Evolutionary conservation across 2,797 vertebrate species (phyloP), one percentile per base, ranked within the genome.

Genomic region (Smutsia gigantea): DNA sequence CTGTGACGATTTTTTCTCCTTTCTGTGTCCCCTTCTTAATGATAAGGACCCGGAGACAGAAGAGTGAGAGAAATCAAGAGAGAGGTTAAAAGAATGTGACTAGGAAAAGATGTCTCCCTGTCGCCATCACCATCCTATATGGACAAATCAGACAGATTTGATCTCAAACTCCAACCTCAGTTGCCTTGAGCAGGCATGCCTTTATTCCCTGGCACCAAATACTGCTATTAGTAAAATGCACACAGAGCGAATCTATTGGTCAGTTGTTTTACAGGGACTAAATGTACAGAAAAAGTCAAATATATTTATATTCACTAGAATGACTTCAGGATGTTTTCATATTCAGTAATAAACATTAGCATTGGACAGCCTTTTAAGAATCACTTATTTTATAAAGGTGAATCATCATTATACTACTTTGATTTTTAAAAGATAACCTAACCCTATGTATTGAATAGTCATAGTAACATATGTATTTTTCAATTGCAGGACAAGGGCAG

Each of bases 11-110:
- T 87, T 31, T 55, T 77, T 23, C 29, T 93, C 71, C 39, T 91
- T 92, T 88, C 88, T 92, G 84, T 97, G 93, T 96, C 66, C 83
- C 95, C 49, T 14, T 92, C 63, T 81, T 81, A 88, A 74, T 66
- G 46, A 94, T 84, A 94, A 97, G 37, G 75, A 49, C 59, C 84
- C 88, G 84, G 89, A 81, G 46, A 63, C 64, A 75, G 53, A 29
- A 55, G 53, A 6, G 29, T 6, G 2, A 9, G n/a, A 3, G 12
- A 63, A 27, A 27, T n/a, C 21, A 42, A 29, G 34, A 86, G 29
- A 57, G 17, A 53, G 46, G 78, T 63, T 12, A 83, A 94, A 57
- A 93, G 34, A 49, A 18, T 55, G 69, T 14, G 34, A 84, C 34
- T 63, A 55, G 15, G 84, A 72, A 46, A 51, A 9, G 2, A 66